Percentiles rank a stretch among this genome's conserved stretches.
These are phyloP conservation scores for Meleagris gallopavo DNA, from an alignment of 2,113 vertebrate genomes.

Conservation along the genomic window DNA sequence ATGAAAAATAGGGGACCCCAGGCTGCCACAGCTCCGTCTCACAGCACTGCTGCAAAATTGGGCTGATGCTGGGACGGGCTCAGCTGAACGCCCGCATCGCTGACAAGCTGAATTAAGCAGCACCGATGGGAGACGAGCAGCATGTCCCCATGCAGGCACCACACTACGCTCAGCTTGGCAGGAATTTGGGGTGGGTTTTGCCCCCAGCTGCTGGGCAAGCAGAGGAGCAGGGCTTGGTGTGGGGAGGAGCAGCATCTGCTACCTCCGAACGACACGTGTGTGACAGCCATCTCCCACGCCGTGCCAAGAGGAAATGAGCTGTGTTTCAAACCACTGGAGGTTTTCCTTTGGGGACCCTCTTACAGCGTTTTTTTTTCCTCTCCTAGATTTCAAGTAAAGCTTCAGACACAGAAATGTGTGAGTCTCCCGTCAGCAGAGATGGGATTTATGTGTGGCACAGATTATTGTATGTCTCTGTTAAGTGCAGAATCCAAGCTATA, in stretches of 20 bases:
- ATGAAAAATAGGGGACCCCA: not conserved
- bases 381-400: slow-evolving; percentile 49
- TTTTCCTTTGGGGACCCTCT: slow-evolving; percentile 27
- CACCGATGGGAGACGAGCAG: not conserved
- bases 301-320: slow-evolving; percentile 48
- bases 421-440: slow-evolving; percentile 22
- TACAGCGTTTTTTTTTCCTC: slow-evolving; percentile 1
- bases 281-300: not conserved
- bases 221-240: not conserved
- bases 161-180: not conserved
- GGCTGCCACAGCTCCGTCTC: not conserved
- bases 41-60: not conserved
- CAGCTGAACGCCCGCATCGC: not conserved
- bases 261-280: not conserved
- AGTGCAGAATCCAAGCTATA: slow-evolving; percentile 4
- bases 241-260: not conserved
- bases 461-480: slow-evolving; percentile 6
- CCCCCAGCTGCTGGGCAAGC: not conserved
- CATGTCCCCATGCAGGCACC: not conserved
- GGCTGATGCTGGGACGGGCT: accelerated
- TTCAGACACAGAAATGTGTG: slow-evolving; percentile 47
- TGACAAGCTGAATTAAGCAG: slow-evolving; percentile 29
- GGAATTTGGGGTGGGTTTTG: not conserved
- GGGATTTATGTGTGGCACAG: slow-evolving; percentile 23
- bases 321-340: slow-evolving; percentile 1